These are phyloP conservation scores for Eulemur macaco DNA, from an alignment of 2,113 vertebrate genomes.

Conservation along the genomic window DNA sequence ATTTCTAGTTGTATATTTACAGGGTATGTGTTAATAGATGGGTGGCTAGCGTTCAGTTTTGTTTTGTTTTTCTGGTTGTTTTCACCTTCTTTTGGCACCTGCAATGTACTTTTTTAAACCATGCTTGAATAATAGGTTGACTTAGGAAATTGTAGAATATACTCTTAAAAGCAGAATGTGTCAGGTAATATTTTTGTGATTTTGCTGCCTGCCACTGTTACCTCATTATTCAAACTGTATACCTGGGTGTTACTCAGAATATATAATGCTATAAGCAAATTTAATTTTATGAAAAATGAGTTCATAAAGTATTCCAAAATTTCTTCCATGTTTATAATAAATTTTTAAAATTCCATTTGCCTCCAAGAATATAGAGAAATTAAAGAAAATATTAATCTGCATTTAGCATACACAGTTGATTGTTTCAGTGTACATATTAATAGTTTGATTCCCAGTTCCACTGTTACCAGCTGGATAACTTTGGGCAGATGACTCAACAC, in stretches of 20 bases:
- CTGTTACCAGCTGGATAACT: background rate
- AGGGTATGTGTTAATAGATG: conserved; percentile 2
- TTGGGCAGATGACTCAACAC: background rate
- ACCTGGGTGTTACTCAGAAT: background rate
- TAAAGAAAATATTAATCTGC: background rate
- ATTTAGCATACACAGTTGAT: background rate
- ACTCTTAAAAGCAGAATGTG: conserved; percentile 4
- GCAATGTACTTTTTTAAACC: conserved; percentile 25
- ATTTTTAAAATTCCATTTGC: background rate
- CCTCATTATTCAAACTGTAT: background rate
- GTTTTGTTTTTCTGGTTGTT: conserved; percentile 44
- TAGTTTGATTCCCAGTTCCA: background rate
- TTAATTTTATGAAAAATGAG: conserved; percentile 37
- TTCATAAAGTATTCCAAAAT: background rate
- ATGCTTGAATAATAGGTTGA: conserved; percentile 16
- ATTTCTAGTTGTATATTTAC: conserved; percentile 6
- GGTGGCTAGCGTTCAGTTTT: conserved; percentile 2
- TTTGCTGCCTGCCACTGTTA: background rate
- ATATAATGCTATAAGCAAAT: background rate
- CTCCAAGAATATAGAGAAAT: conserved; percentile 13
- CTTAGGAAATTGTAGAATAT: conserved; percentile 50
- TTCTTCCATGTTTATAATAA: background rate
- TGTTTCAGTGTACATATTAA: background rate
- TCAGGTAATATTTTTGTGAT: background rate
- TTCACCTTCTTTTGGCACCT: conserved; percentile 58